phyloP scores from a whole-genome alignment of 2,113 vertebrate genomes.

The Pelusios castaneus region DNA sequence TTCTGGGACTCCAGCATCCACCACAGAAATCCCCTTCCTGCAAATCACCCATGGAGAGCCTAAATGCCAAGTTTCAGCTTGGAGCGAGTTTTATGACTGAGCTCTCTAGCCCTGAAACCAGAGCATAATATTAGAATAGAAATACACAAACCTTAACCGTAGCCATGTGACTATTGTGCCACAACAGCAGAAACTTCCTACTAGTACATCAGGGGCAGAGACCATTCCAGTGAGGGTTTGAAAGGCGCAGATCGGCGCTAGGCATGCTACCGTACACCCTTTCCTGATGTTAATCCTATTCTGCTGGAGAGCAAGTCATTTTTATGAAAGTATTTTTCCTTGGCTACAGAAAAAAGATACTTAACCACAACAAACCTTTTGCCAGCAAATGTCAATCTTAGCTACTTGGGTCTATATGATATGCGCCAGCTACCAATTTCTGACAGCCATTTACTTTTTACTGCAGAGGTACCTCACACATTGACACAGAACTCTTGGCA shows the following conservation, averaged over 20 bases:
- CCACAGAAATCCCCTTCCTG: background rate
- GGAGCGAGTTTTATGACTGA: constrained; percentile 35
- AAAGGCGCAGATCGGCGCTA: accelerated
- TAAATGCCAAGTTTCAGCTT: background rate
- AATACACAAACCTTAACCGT: background rate
- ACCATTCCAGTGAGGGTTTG: constrained; percentile 32
- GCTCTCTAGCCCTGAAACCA: constrained; percentile 48
- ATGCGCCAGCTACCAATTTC: constrained; percentile 21
- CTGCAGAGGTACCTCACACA: constrained; percentile 39
- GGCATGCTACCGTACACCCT: constrained; percentile 53
- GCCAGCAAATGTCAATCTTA: constrained; percentile 51
- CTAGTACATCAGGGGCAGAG: background rate
- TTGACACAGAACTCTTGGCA: constrained; percentile 11
- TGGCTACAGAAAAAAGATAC: constrained; percentile 59
- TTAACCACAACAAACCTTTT: constrained; percentile 61
- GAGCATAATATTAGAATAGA: constrained; percentile 44
- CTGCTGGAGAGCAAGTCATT: constrained; percentile 53
- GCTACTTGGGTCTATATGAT: constrained; percentile 4
- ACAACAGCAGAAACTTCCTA: constrained; percentile 34
- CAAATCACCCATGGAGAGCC: background rate
- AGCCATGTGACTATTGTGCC: background rate
- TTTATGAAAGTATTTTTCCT: constrained; percentile 36
- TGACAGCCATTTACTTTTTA: background rate
- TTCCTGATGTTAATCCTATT: constrained; percentile 65
- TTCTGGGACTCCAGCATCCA: background rate